Conservation (phyloP, 1,140 invertebrate genomes). For the Trissolcus basalis region DNA sequence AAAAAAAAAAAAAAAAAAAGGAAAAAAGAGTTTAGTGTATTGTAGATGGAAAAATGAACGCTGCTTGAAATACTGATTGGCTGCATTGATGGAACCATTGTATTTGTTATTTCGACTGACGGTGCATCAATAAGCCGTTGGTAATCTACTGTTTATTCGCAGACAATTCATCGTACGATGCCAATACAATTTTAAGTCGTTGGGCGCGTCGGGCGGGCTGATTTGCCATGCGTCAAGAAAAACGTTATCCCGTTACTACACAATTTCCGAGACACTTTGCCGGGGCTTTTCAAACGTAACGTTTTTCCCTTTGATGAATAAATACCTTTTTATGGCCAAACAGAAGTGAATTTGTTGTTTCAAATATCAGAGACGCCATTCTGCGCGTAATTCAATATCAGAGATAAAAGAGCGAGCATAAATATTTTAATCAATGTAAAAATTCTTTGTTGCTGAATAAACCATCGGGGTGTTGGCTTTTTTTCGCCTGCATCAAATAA, state of each 20-base stretch:
- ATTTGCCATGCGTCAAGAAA: slow-evolving; percentile 40
- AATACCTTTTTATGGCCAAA: slow-evolving; percentile 21
- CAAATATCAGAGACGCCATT: neutral
- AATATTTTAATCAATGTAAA: neutral
- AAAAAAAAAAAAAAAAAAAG: too few relatives aligned
- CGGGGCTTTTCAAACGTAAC: slow-evolving; percentile 21
- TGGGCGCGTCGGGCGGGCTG: slow-evolving; percentile 26
- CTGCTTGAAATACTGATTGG: slow-evolving; percentile 34
- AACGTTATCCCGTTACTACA: slow-evolving; percentile 41
- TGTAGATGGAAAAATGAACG: slow-evolving; percentile 21
- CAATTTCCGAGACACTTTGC: slow-evolving; percentile 37
- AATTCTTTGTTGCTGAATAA: neutral
- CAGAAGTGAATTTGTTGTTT: slow-evolving; percentile 15
- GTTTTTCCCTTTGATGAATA: slow-evolving; percentile 7
- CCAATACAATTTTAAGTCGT: slow-evolving; percentile 33
- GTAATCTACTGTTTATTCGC: slow-evolving; percentile 42
- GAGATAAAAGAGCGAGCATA: neutral
- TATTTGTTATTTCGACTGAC: slow-evolving; percentile 27
- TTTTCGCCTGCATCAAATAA: too few relatives aligned
- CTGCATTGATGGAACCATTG: slow-evolving; percentile 39
- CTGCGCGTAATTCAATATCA: neutral
- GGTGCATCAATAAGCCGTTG: slow-evolving; percentile 20
- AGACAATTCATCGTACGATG: slow-evolving; percentile 31
- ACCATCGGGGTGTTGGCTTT: too few relatives aligned
- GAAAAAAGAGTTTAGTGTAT: too few relatives aligned